Evolutionary conservation across 1,140 invertebrate species (phyloP).

Genomic region (Macrobrachium nipponense): DNA sequence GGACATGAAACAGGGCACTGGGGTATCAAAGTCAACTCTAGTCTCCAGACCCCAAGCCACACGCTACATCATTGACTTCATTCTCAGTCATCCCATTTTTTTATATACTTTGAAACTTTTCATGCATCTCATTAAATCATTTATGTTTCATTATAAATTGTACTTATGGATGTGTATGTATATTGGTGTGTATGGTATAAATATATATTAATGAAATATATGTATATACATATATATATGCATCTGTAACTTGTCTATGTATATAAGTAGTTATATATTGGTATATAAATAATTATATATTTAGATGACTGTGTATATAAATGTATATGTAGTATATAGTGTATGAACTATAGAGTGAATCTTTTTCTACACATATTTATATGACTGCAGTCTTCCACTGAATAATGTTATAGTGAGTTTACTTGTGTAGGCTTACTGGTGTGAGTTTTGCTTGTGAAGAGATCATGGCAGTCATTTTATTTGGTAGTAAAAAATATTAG

Average conservation of each 20-base stretch:
- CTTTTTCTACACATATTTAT: conserved; percentile 55
- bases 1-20: conserved; percentile 19
- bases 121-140: conserved; percentile 35
- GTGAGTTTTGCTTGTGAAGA: too few relatives aligned
- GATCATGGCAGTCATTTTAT: too few relatives aligned
- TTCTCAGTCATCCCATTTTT: conserved; percentile 44
- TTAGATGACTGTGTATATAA: conserved; percentile 17
- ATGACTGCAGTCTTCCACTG: conserved; percentile 50
- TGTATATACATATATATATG: conserved; percentile 49
- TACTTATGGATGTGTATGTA: conserved; percentile 47
- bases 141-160: conserved; percentile 46
- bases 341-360: conserved; percentile 16
- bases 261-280: conserved; percentile 45
- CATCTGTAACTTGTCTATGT: conserved; percentile 44
- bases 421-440: too few relatives aligned
- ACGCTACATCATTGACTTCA: conserved; percentile 34
- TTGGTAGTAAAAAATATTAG: too few relatives aligned
- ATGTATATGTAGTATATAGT: conserved; percentile 14
- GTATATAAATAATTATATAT: conserved; percentile 48
- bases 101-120: conserved; percentile 35
- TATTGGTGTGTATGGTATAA: conserved; percentile 16
- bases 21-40: conserved; percentile 49
- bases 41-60: conserved; percentile 52
- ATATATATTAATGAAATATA: conserved; percentile 8
- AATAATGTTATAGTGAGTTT: conserved; percentile 16